Conservation (phyloP, 2,888 invertebrate genomes). For the Eulithis prunata region DNA sequence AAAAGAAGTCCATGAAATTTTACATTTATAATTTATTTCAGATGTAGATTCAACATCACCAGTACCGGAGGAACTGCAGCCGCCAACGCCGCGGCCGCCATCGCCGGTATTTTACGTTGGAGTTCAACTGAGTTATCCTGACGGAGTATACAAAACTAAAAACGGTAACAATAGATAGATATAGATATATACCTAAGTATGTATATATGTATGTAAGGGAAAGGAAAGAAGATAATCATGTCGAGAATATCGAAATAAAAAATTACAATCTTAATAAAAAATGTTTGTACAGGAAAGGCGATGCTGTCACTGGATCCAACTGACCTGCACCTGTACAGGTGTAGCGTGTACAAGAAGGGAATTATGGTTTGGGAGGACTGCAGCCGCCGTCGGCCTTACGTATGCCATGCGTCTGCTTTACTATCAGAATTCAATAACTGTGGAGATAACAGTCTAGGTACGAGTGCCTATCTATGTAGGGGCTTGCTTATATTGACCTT, state of each 20-base stretch:
- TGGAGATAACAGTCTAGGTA: neutral
- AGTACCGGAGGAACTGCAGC: neutral
- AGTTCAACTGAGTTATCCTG: slow-evolving; percentile 4
- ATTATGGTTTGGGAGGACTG: neutral
- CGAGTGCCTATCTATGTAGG: neutral
- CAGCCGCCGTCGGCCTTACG: neutral
- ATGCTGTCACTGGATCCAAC: neutral
- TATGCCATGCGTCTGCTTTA: slow-evolving; percentile 10
- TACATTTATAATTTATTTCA: no score
- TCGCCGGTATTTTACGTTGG: slow-evolving; percentile 3
- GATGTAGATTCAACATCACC: no score
- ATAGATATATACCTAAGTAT: no score
- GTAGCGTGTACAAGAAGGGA: neutral
- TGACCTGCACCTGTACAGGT: neutral
- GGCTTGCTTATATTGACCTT: no score
- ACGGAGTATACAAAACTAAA: slow-evolving; percentile 14
- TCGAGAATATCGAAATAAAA: no score
- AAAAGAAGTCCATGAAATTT: no score
- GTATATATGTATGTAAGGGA: no score
- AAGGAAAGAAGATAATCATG: no score
- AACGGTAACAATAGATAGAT: slow-evolving; percentile 7
- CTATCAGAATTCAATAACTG: neutral
- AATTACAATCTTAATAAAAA: neutral
- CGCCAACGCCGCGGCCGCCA: neutral
- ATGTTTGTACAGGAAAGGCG: neutral